Evolutionary conservation across 2,888 invertebrate species (phyloP).

Genomic region (Hofmannophila pseudospretella): DNA sequence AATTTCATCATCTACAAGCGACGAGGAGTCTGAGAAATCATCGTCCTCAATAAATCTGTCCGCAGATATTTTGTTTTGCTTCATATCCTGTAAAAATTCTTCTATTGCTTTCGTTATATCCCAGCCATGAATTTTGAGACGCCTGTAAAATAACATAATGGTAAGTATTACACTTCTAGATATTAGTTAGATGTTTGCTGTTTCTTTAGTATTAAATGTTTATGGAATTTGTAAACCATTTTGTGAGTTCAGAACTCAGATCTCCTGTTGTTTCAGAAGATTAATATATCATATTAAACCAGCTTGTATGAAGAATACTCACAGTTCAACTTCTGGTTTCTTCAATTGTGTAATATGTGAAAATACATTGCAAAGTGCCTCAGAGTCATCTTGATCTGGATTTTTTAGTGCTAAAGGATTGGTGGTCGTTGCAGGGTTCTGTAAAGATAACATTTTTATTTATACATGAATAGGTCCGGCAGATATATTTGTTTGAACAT

Average conservation of each 20-base stretch:
- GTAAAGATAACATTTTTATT: slow-evolving; percentile 16
- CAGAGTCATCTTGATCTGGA: slow-evolving; percentile 43
- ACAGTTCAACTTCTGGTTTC: slow-evolving; percentile 48
- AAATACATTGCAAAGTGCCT: slow-evolving; percentile 43
- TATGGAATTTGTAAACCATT: no score
- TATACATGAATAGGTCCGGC: neutral
- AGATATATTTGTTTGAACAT: no score
- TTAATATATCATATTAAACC: no score
- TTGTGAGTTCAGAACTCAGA: no score
- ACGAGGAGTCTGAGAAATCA: slow-evolving; percentile 46
- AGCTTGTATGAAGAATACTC: slow-evolving; percentile 30
- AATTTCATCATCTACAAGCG: slow-evolving; percentile 43
- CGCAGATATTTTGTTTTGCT: slow-evolving; percentile 23
- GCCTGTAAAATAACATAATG: slow-evolving; percentile 34
- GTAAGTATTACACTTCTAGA: no score
- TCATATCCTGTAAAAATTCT: slow-evolving; percentile 33
- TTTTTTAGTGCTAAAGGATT: slow-evolving; percentile 39
- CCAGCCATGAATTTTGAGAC: slow-evolving; percentile 45
- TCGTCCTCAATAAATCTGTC: slow-evolving; percentile 43
- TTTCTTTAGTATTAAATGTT: no score
- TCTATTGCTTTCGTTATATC: slow-evolving; percentile 42
- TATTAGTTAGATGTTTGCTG: no score
- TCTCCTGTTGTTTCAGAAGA: no score
- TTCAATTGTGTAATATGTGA: slow-evolving; percentile 47
- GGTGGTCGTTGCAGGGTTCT: slow-evolving; percentile 44